Evolutionary conservation across 2,797 vertebrate genomes (phyloP).

Genomic region (Hozukius guyotensis): DNA sequence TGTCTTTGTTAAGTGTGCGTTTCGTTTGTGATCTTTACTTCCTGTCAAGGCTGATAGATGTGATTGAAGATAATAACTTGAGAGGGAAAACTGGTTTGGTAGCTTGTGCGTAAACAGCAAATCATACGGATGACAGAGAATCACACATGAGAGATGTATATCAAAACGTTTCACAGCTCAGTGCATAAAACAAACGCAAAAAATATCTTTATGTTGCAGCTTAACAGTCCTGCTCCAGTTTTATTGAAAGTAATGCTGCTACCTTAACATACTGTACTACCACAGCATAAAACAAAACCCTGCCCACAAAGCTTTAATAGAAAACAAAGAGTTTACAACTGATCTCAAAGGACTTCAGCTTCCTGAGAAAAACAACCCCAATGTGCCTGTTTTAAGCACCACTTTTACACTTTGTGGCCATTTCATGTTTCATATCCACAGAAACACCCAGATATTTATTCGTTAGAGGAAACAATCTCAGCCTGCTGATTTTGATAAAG

Average conservation of each 20-base stretch:
- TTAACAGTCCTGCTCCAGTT: background rate
- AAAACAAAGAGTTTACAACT: constrained; percentile 5
- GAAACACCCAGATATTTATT: background rate
- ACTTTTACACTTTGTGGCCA: background rate
- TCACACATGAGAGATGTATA: too few relatives aligned
- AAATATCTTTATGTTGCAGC: background rate
- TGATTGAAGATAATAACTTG: background rate
- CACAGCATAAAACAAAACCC: background rate
- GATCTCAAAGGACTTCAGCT: constrained; percentile 8
- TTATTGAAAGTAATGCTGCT: background rate
- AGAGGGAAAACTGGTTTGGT: background rate
- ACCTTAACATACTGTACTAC: background rate
- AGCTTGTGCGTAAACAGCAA: background rate
- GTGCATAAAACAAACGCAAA: background rate
- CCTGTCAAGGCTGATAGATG: background rate
- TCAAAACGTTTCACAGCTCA: background rate
- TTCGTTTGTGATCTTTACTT: background rate
- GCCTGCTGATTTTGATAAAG: constrained; percentile 38
- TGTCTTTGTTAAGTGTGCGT: background rate
- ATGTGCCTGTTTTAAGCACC: background rate
- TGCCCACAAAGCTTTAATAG: background rate
- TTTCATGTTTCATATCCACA: background rate
- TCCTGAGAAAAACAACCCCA: constrained; percentile 5
- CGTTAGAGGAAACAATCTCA: constrained; percentile 34
- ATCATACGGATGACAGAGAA: too few relatives aligned